A percentile compares a stretch with the other conserved stretches of the same genome.
Conservation (phyloP, 2,797 vertebrate genomes). For the Aphelocoma californica region DNA sequence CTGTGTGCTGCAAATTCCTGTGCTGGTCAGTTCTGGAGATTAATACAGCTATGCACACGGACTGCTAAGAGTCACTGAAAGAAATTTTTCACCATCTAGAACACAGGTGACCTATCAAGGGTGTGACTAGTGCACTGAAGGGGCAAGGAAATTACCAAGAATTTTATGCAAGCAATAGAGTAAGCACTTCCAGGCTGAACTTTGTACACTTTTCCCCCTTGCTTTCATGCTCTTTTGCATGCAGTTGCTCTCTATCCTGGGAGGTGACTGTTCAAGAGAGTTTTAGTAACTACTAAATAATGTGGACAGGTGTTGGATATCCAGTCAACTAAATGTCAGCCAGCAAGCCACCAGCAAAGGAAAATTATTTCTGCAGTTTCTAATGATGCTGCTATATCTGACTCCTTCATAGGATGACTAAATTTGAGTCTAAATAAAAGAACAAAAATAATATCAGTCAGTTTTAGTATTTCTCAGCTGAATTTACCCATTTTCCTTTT, state of each 20-base stretch:
- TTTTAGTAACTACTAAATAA: not conserved
- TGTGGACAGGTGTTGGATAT: not conserved
- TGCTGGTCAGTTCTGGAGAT: not conserved
- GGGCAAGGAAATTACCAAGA: not conserved
- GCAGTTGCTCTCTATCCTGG: not conserved
- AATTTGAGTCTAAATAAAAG: constrained; percentile 7
- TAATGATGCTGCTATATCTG: not conserved
- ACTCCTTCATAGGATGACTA: not conserved
- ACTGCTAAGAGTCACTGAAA: not conserved
- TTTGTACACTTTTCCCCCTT: not conserved
- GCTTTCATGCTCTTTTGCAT: not conserved
- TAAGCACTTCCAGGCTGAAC: not conserved
- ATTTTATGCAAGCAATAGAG: not conserved
- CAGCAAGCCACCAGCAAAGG: constrained; percentile 18
- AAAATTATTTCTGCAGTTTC: not conserved
- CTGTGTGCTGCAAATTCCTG: not conserved
- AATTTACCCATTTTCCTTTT: not conserved
- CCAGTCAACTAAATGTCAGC: not conserved
- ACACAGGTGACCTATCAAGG: not conserved
- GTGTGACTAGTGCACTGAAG: not conserved
- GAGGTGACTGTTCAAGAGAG: not conserved
- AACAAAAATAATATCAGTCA: not conserved
- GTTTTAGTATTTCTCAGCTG: constrained; percentile 1
- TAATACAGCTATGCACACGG: not conserved
- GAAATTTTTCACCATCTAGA: not conserved